Evolutionary conservation across 1,140 invertebrate species (phyloP).

Genomic region (Drosophila sproati): DNA sequence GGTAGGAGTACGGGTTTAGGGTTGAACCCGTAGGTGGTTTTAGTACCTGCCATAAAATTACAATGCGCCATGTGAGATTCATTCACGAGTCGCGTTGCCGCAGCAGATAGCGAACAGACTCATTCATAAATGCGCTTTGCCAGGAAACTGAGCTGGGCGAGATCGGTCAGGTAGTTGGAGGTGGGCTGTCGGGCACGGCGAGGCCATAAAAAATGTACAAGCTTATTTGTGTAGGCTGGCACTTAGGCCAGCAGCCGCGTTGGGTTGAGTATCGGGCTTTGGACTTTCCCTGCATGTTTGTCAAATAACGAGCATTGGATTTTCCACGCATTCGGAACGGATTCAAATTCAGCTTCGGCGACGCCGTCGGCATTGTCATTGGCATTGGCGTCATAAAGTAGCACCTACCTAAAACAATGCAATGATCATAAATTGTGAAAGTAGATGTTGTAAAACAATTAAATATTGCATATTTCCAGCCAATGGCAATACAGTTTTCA

Average conservation of each 20-base stretch:
- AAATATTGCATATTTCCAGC: constrained; percentile 48
- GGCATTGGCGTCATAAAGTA: constrained; percentile 52
- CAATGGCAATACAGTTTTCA: constrained; percentile 42
- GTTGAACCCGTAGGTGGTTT: constrained; percentile 54
- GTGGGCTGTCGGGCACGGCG: constrained; percentile 23
- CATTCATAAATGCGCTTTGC: constrained; percentile 72
- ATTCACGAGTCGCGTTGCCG: constrained; percentile 53
- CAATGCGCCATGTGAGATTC: constrained; percentile 43
- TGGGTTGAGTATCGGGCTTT: constrained; percentile 30
- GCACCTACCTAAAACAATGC: constrained; percentile 72
- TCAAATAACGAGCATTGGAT: constrained; percentile 69
- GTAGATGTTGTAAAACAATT: constrained; percentile 71
- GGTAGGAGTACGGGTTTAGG: constrained; percentile 54
- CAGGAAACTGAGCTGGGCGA: constrained; percentile 23
- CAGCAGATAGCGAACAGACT: constrained; percentile 36
- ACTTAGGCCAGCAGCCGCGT: constrained; percentile 69
- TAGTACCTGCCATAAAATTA: constrained; percentile 62
- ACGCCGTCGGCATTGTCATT: constrained; percentile 9
- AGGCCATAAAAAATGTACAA: constrained; percentile 60
- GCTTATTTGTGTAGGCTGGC: constrained; percentile 78
- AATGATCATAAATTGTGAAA: constrained; percentile 51
- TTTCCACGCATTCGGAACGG: constrained; percentile 61
- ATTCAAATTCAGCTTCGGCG: not conserved
- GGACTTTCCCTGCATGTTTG: constrained; percentile 66
- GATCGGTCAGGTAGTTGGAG: constrained; percentile 43